Evolutionary conservation across 53 echinoderm and acorn worm genomes (phyloP), one percentile per base, ranked within the genome.

Genomic region (Actinopyga echinites): DNA sequence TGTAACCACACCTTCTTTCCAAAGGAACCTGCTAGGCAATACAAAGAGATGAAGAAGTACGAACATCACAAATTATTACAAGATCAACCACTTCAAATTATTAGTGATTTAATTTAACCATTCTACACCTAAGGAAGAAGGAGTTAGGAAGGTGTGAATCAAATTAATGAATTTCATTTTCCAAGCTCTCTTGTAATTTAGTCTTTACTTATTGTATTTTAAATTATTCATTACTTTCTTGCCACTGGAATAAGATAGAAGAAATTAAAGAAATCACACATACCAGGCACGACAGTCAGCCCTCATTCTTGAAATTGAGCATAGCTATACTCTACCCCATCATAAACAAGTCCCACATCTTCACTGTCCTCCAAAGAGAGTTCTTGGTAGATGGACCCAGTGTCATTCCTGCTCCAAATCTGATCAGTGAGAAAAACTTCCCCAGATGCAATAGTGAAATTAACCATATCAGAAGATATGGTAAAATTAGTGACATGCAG

Each of bases 361-460:
- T 25, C 57, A 3, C 33, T 33, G 29, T 52, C 40, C 37, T 78
- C 67, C 5, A 0, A 24, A 8, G 62, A 40, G 7, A 45, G 23
- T 42, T 92, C 93, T 42, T 87, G 73, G 49, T 83, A 92, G 32
- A 92, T 67, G 3, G 93, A 89, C 2, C 43, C 79, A 3, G 89
- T 90, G 75, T 92, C 89, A 67, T 89, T 90, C 30, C 93, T 83
- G 29, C 86, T 78, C 79, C 86, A 92, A 32, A 92, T 89, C 30
- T 64, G 67, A 6, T 89, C 86, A 0, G 89, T 84, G 30, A 92
- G 63, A 11, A 86, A 56, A 10, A 86, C 58, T 30, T 74, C 11
- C 4, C 80, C 84, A 23, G 36, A 82, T 8, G 60, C 71, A 19
- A 68, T 60, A 23, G 87, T 92, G 54, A 86, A 59, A 63, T 89